Conservation (phyloP, 2,888 invertebrate species). For the Fissipunctia ypsillon region DNA sequence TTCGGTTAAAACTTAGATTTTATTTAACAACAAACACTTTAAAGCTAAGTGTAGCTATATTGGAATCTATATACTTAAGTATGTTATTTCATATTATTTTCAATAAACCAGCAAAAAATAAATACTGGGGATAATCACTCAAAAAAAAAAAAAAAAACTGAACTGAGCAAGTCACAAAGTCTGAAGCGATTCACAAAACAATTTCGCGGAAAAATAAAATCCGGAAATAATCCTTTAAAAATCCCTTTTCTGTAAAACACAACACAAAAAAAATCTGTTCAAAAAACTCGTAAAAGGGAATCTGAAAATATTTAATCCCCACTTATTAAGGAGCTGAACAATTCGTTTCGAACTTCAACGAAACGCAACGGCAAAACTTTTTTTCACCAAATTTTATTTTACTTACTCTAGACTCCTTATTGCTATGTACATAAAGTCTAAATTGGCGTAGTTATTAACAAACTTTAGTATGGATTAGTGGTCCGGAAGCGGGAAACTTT, state of each 20-base stretch:
- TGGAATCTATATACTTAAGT: too few relatives aligned
- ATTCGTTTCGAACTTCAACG: constrained; percentile 70
- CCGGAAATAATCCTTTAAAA: constrained; percentile 33
- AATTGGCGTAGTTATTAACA: constrained; percentile 75
- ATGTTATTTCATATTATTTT: neutral
- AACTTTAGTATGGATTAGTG: constrained; percentile 82
- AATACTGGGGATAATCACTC: neutral
- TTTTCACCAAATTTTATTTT: constrained; percentile 55
- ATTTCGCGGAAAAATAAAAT: constrained; percentile 25
- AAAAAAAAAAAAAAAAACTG: neutral
- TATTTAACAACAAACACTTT: too few relatives aligned
- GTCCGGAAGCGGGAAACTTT: constrained; percentile 73
- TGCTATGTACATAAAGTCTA: constrained; percentile 71
- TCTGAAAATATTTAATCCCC: constrained; percentile 70
- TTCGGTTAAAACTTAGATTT: too few relatives aligned
- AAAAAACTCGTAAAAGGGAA: constrained; percentile 59
- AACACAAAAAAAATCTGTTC: constrained; percentile 42
- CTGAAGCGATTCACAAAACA: constrained; percentile 3
- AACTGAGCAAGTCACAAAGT: neutral
- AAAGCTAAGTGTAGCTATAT: too few relatives aligned
- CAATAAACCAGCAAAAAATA: neutral
- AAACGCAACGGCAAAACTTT: constrained; percentile 62
- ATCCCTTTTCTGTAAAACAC: constrained; percentile 10
- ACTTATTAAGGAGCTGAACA: constrained; percentile 72
- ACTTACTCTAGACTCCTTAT: constrained; percentile 66